These are phyloP conservation scores for Eremophila alpestris DNA, from an alignment of 2,797 vertebrate genomes.

Conservation along the genomic window DNA sequence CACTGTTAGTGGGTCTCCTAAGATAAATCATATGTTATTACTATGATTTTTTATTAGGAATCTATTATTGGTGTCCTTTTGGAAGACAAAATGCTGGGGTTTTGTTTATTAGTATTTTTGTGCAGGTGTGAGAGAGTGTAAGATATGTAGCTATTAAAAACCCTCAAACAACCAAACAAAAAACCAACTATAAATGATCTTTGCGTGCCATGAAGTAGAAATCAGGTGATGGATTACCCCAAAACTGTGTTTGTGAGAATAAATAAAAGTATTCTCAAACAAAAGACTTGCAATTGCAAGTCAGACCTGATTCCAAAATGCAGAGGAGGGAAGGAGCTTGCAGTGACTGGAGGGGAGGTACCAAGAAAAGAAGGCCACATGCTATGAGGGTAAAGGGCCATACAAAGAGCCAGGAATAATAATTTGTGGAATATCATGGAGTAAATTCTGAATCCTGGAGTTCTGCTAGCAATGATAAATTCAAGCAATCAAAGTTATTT, in stretches of 20 bases:
- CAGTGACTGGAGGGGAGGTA: not conserved
- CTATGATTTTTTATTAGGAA: conserved; percentile 34
- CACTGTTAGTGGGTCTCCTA: conserved; percentile 32
- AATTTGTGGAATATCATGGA: not conserved
- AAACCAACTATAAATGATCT: not conserved
- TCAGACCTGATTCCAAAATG: not conserved
- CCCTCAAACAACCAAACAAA: not conserved
- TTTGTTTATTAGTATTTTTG: not conserved
- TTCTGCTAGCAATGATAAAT: not conserved
- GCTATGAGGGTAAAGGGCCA: not conserved
- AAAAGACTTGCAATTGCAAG: not conserved
- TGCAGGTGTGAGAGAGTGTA: not conserved
- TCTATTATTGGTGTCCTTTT: conserved; percentile 10
- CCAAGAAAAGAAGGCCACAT: not conserved
- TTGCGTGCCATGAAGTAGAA: not conserved
- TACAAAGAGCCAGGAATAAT: not conserved
- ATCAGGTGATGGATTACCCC: conserved; percentile 1
- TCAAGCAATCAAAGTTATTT: not conserved
- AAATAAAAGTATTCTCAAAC: not conserved
- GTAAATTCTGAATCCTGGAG: not conserved
- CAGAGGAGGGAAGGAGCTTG: not conserved
- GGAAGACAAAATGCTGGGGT: conserved; percentile 4
- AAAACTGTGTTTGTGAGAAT: not conserved
- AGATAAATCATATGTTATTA: conserved; percentile 40
- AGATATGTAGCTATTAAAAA: conserved; percentile 30